Evolutionary conservation across 2,888 invertebrate species (phyloP).

Genomic region (Falcaria lacertinaria): DNA sequence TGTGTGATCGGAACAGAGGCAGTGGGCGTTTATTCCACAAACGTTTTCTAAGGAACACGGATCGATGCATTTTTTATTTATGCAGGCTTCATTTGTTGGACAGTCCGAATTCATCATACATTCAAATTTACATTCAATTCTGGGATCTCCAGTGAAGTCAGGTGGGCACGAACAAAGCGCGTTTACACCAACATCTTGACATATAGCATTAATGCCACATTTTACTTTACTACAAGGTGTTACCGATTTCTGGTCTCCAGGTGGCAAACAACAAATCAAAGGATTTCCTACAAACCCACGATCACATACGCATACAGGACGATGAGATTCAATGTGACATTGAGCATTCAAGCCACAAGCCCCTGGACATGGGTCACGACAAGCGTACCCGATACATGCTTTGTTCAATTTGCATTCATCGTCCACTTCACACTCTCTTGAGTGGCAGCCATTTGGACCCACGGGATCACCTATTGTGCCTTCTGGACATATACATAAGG

Average conservation of each 20-base stretch:
- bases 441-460: constrained; percentile 84
- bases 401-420: constrained; percentile 86
- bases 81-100: constrained; percentile 84
- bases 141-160: constrained; percentile 89
- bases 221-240: constrained; percentile 87
- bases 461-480: constrained; percentile 89
- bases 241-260: constrained; percentile 73
- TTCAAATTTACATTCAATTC: constrained; percentile 87
- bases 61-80: constrained; percentile 86
- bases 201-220: constrained; percentile 89
- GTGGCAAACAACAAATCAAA: constrained; percentile 83
- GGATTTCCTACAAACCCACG: constrained; percentile 88
- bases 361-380: constrained; percentile 90
- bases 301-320: constrained; percentile 88
- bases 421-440: constrained; percentile 90
- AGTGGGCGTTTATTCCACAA: constrained; percentile 90
- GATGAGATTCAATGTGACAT: constrained; percentile 88
- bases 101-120: constrained; percentile 92
- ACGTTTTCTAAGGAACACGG: constrained; percentile 84
- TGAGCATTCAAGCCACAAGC: constrained; percentile 87
- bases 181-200: constrained; percentile 83
- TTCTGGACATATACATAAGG: constrained; percentile 85
- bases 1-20: constrained; percentile 88
- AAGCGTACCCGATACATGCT: constrained; percentile 89
- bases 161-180: constrained; percentile 89